phyloP scores from a whole-genome alignment of 1,140 invertebrate species.

The Drosophila ambigua region DNA sequence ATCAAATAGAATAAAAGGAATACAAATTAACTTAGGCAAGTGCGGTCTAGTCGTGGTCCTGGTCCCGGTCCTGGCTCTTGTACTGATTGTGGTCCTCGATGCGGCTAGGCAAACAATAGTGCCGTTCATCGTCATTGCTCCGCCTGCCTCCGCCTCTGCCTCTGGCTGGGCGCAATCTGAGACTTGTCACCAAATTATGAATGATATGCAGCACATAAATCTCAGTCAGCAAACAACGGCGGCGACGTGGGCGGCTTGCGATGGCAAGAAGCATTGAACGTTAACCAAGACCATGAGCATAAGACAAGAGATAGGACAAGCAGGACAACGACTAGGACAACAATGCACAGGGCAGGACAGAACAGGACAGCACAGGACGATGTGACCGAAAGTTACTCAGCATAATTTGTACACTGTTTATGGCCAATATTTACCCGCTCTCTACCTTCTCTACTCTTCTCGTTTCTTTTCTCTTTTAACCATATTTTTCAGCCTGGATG shows the following conservation, averaged over 20 bases:
- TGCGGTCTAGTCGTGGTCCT: constrained; percentile 23
- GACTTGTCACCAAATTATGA: constrained; percentile 82
- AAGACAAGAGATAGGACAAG: too few species aligned
- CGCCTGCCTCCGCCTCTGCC: neutral
- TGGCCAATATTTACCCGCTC: constrained; percentile 50
- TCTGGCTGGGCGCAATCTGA: constrained; percentile 62
- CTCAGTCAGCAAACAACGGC: constrained; percentile 77
- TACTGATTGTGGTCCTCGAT: too few species aligned
- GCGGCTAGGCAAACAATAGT: constrained; percentile 33
- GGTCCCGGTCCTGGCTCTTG: too few species aligned
- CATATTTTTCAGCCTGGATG: constrained; percentile 90
- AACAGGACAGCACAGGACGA: constrained; percentile 18
- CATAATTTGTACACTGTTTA: constrained; percentile 71
- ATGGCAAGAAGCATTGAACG: constrained; percentile 56
- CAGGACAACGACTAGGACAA: constrained; percentile 41
- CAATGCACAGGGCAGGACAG: constrained; percentile 21
- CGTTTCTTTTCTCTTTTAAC: constrained; percentile 73
- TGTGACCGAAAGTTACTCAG: constrained; percentile 77
- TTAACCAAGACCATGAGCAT: constrained; percentile 23
- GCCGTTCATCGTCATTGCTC: neutral
- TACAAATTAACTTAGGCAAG: constrained; percentile 77
- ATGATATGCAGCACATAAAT: constrained; percentile 82
- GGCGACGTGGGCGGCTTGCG: constrained; percentile 40
- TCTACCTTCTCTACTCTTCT: constrained; percentile 17
- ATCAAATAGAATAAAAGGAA: constrained; percentile 77